Evolutionary conservation across 1,140 invertebrate species (phyloP).

Genomic region (Metopolophium dirhodum): DNA sequence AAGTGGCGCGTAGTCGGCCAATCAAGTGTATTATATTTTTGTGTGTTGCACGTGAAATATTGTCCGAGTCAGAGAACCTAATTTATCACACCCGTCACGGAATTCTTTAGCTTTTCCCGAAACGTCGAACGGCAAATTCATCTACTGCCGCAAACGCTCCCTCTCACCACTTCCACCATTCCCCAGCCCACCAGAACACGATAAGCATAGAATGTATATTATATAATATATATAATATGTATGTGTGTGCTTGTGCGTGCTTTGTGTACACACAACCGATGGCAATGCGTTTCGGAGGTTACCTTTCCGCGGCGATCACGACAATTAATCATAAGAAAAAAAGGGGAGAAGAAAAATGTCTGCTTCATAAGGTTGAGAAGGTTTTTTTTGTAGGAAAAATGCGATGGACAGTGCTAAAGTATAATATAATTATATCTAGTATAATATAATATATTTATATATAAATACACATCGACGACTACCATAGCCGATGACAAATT

Average conservation of each 20-base stretch:
- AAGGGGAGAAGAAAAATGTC: not conserved
- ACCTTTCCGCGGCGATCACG: not conserved
- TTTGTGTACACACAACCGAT: not conserved
- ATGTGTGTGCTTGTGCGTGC: not conserved
- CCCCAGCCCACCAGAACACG: not conserved
- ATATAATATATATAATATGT: not conserved
- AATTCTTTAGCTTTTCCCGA: constrained; percentile 45
- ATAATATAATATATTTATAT: too few relatives aligned
- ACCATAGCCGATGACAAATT: not conserved
- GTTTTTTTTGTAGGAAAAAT: not conserved
- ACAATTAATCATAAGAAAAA: constrained; percentile 39
- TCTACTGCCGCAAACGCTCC: not conserved
- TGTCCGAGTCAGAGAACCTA: constrained; percentile 37
- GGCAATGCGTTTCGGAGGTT: not conserved
- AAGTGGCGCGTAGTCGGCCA: not conserved
- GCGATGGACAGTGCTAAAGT: not conserved
- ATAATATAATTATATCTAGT: not conserved
- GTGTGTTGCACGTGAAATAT: constrained; percentile 40
- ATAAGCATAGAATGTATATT: constrained; percentile 2
- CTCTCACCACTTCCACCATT: too few relatives aligned
- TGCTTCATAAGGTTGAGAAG: not conserved
- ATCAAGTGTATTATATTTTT: constrained; percentile 44
- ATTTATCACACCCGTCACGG: constrained; percentile 51
- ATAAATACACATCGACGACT: not conserved
- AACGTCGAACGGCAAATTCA: constrained; percentile 30